Evolutionary conservation across 2,113 vertebrate genomes (phyloP).

Genomic region (Dendrocopos noguchii): DNA sequence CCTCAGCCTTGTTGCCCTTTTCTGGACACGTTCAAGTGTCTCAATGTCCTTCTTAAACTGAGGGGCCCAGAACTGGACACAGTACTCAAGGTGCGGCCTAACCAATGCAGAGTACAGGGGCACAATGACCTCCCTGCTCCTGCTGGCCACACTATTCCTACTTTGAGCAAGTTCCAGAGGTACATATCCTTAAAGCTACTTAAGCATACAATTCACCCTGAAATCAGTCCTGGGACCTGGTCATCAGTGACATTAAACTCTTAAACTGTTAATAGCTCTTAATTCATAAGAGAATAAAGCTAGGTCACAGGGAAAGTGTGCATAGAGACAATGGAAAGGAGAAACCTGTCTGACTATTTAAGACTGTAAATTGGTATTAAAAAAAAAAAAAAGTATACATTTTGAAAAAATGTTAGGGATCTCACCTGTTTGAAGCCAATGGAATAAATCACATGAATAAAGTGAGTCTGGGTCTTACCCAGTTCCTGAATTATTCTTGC

Average conservation of each 20-base stretch:
- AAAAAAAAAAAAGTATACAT: accelerated
- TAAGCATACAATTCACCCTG: not conserved
- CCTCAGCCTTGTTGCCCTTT: no score
- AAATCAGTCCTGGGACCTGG: not conserved
- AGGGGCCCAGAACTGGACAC: no score
- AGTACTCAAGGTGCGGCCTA: no score
- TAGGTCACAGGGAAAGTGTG: not conserved
- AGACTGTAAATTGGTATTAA: not conserved
- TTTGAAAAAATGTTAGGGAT: not conserved
- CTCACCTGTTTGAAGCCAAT: not conserved
- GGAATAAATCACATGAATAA: not conserved
- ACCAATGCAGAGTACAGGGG: no score
- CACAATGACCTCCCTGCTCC: no score
- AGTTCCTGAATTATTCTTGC: not conserved
- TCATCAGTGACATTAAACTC: not conserved
- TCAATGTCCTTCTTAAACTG: no score
- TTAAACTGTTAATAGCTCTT: not conserved
- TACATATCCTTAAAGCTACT: not conserved
- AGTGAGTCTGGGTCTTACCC: not conserved
- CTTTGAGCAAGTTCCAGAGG: not conserved
- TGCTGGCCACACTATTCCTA: no score
- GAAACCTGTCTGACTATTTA: not conserved
- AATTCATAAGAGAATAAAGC: not conserved
- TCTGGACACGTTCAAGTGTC: no score
- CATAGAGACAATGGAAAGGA: not conserved